These are phyloP conservation scores for Sclerodermus sp. DNA, from an alignment of 2,888 invertebrate species.

Conservation along the genomic window DNA sequence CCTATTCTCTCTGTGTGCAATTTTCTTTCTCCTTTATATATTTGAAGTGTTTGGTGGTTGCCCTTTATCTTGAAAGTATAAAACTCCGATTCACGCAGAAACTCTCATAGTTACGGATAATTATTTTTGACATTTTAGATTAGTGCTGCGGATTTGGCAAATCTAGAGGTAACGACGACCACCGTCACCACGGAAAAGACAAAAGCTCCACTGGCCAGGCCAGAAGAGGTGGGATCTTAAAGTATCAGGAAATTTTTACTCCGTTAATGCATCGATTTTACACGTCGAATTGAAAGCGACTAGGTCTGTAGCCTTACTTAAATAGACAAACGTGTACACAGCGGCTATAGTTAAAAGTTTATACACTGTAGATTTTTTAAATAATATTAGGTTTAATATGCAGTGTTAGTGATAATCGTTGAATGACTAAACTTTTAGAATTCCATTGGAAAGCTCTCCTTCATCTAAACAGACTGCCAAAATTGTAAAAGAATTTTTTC, in stretches of 20 bases:
- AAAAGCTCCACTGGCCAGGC: constrained; percentile 51
- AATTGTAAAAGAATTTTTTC: neutral
- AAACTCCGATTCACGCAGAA: too few species aligned
- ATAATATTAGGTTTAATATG: constrained; percentile 50
- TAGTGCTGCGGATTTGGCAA: constrained; percentile 53
- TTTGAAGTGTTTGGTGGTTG: too few species aligned
- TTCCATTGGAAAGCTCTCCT: neutral
- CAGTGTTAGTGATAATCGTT: constrained; percentile 25
- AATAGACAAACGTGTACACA: constrained; percentile 37
- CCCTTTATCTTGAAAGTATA: too few species aligned
- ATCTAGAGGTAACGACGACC: constrained; percentile 51
- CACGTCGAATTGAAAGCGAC: constrained; percentile 15
- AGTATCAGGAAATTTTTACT: constrained; percentile 19
- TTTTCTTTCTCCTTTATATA: too few species aligned
- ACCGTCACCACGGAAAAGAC: constrained; percentile 54
- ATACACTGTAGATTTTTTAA: constrained; percentile 43
- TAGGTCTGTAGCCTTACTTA: constrained; percentile 23
- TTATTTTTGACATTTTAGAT: constrained; percentile 39
- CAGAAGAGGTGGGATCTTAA: constrained; percentile 54
- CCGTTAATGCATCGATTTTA: constrained; percentile 18
- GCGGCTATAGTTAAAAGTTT: constrained; percentile 43
- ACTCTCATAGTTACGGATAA: too few species aligned
- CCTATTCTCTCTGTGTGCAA: too few species aligned
- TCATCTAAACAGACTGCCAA: neutral
- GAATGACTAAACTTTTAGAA: neutral